These are phyloP conservation scores for Microtus richardsoni DNA, from an alignment of 2,113 vertebrate genomes.

Conservation along the genomic window DNA sequence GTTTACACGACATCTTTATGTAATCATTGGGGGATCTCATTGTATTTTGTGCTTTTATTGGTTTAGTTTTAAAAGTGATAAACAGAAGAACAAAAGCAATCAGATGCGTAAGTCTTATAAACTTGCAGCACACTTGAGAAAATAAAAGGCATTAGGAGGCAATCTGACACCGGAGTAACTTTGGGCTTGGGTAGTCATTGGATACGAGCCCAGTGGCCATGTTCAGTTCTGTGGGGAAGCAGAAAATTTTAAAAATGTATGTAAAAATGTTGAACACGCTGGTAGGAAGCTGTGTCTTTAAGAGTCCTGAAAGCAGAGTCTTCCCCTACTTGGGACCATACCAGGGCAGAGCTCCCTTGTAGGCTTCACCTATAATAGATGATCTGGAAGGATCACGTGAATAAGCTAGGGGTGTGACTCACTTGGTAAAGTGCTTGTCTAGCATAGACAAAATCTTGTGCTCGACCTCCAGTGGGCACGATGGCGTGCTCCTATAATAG, in stretches of 20 bases:
- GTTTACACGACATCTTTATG: constrained; percentile 34
- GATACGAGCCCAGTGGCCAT: neutral
- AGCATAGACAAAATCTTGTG: neutral
- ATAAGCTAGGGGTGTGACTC: neutral
- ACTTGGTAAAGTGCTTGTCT: neutral
- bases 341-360: neutral
- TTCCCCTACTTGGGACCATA: neutral
- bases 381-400: neutral
- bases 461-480: neutral
- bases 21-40: constrained; percentile 56
- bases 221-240: constrained; percentile 25
- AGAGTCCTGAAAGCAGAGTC: neutral
- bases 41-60: constrained; percentile 48
- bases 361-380: neutral
- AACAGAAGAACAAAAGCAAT: constrained; percentile 50
- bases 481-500: neutral
- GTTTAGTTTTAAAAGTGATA: constrained; percentile 36
- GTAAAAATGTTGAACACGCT: constrained; percentile 30
- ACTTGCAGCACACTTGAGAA: constrained; percentile 18
- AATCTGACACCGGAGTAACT: neutral
- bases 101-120: constrained; percentile 8
- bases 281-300: neutral
- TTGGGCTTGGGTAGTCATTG: neutral
- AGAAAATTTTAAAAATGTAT: constrained; percentile 2
- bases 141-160: constrained; percentile 36